Base-by-base conservation (phyloP, 2,113 vertebrate genomes). In the Dryoscopus gambensis region DNA sequence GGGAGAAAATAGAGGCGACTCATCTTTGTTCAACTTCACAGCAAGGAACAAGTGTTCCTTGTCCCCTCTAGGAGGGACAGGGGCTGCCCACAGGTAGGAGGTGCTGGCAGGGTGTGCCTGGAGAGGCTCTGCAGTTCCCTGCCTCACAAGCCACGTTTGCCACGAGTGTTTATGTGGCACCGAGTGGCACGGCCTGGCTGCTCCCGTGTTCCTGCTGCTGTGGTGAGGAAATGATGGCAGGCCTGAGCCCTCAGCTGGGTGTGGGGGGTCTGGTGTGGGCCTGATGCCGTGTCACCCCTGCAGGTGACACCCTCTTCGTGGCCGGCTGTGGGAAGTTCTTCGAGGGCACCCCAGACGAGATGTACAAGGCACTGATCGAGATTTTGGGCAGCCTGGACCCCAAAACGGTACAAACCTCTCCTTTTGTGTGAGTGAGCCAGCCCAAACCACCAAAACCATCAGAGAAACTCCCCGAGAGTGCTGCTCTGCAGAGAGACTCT, bases 311-410 rank as follows among this genome's bases (percentile, higher is more conserved):
- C 0, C 96, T 99, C 62, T 99, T 99, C 52, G 98, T 99, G 89
- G 99, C 98, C 3, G 99, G 99, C 23, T 99, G 99, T 30, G 99
- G 99, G 56, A 99, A 99, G 94, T 99, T 99, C 98, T 99, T 99
- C 9, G 99, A 99, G 96, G 99, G 99, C 17, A 99, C 99, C 0
- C 98, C 99, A 0, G 99, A 99, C 2, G 99, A 99, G 92, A 99
- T 99, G 99, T 98, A 99, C 97, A 98, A 93, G 97, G 99, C 99
- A 0, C 96, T 99, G 97, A 98, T 99, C 2, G 98, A 99, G 50
- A 96, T 99, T 84, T 91, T 99, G 84, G 99, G 99, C 56, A 97
- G 92, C 56, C 97, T 99, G 64, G 99, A 99, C 59, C 98, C 99
- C 39, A 92, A 98, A 96, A 99, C 99, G 50, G 99, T 99, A 98